Evolutionary conservation across 2,888 invertebrate genomes (phyloP), one percentile per base, ranked within the genome.

Genomic region (Polietes domitor): DNA sequence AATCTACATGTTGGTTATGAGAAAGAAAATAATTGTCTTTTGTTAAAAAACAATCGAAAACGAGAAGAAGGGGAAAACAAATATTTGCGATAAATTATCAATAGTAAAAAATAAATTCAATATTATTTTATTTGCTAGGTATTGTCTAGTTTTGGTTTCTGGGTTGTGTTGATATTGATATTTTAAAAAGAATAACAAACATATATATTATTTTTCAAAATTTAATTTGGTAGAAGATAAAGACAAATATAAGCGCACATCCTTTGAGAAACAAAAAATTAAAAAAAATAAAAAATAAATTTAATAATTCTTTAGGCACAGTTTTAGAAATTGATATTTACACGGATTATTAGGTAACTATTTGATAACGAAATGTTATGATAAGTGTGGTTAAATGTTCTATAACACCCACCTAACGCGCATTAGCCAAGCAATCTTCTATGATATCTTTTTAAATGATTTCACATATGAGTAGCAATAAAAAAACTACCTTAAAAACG

Each of bases 1-100:
- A 94, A 94, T 98, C 98, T 97, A 95, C 93, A 87, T 85, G 85
- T 82, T 82, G 85, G 72, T 85, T 84, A 85, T 82, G 83, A 78
- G 85, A 85, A 82, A 87, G 85, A 87, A 86, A 86, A 85, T 86
- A 87, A 87, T 87, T 85, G 85, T 87, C 85, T 87, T 84, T 86
- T 86, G 87, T 86, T 87, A 86, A 85, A 85, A 85, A 87, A 86
- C 86, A 87, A 87, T 80, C 83, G 77, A 80, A 78, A 83, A 82
- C 83, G 77, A 80, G 75, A 83, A 82, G 86, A 75, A 81, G 79
- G 81, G 80, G 74, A 85, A 83, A 83, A 85, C 71, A 83, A 78
- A 83, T 75, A 72, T 80, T 47, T 79, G 80, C 76, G 70, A 85
- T 84, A 83, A 85, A 82, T 78, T 74, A 81, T 82, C 58, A 58